Conservation (phyloP, 2,113 vertebrate species). For the Burhinus oedicnemus region DNA sequence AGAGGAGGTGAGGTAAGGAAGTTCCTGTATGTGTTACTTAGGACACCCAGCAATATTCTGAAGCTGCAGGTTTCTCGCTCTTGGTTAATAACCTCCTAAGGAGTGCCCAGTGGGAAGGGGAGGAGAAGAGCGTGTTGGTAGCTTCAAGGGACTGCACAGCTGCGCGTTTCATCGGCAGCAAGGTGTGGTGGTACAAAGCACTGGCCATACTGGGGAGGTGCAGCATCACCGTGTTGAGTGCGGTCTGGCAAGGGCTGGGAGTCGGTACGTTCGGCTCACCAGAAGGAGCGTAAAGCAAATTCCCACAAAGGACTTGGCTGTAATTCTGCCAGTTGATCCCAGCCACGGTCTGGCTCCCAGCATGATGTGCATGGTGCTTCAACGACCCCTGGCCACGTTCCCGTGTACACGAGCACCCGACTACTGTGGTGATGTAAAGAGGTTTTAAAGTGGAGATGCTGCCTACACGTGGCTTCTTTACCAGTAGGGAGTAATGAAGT, state of each 20-base stretch:
- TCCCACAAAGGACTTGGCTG: neutral
- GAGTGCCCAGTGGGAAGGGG: neutral
- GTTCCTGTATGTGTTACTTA: neutral
- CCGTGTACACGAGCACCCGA: accelerated
- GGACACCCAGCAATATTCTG: neutral
- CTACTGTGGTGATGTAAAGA: neutral
- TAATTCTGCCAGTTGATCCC: neutral
- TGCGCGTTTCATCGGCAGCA: accelerated
- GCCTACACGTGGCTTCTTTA: neutral
- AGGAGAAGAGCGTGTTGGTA: neutral
- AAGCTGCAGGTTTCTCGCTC: neutral
- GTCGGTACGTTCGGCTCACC: neutral
- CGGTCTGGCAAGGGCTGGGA: neutral
- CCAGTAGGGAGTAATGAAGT: neutral
- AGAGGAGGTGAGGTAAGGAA: neutral
- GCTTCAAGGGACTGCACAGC: neutral
- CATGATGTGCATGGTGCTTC: accelerated
- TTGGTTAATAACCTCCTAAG: accelerated
- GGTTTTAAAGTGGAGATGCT: neutral
- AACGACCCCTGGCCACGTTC: accelerated
- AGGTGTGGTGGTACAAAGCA: neutral
- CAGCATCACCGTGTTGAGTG: accelerated
- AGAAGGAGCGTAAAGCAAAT: neutral
- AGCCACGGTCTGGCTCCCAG: neutral
- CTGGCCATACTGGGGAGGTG: accelerated